phyloP scores from a whole-genome alignment of 2,797 vertebrate genomes.

The Acrossocheilus wenchowensis region DNA sequence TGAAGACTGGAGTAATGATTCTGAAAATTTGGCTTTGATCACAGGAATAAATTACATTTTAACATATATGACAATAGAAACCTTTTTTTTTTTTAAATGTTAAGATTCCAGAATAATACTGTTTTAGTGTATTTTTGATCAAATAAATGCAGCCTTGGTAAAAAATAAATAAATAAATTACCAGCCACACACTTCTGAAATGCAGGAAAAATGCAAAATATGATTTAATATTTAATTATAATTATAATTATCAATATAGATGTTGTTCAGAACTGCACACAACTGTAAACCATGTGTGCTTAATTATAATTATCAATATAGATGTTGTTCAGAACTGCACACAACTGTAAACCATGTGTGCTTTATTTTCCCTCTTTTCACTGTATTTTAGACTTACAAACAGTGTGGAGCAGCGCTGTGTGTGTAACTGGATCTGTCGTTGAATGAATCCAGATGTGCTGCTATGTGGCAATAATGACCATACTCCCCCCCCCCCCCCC shows the following conservation, averaged over 20 bases:
- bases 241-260: not conserved
- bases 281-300: too few relatives aligned
- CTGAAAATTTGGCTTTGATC: not conserved
- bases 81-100: not conserved
- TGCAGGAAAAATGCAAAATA: not conserved
- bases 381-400: not conserved
- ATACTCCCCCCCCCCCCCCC: not conserved
- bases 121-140: not conserved
- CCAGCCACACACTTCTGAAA: not conserved
- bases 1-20: not conserved
- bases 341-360: not conserved
- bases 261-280: not conserved
- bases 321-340: not conserved
- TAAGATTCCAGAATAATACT: not conserved
- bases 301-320: too few relatives aligned
- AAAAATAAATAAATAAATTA: not conserved
- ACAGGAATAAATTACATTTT: not conserved
- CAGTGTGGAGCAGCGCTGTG: not conserved
- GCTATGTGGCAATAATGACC: constrained; percentile 49
- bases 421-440: constrained; percentile 70
- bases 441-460: constrained; percentile 81
- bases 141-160: not conserved
- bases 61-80: not conserved
- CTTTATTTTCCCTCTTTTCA: not conserved
- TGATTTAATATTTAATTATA: not conserved